Evolutionary conservation across 2,797 vertebrate species (phyloP), one percentile per base, ranked within the genome.

Genomic region (Parauchenoglanis ngamensis): DNA sequence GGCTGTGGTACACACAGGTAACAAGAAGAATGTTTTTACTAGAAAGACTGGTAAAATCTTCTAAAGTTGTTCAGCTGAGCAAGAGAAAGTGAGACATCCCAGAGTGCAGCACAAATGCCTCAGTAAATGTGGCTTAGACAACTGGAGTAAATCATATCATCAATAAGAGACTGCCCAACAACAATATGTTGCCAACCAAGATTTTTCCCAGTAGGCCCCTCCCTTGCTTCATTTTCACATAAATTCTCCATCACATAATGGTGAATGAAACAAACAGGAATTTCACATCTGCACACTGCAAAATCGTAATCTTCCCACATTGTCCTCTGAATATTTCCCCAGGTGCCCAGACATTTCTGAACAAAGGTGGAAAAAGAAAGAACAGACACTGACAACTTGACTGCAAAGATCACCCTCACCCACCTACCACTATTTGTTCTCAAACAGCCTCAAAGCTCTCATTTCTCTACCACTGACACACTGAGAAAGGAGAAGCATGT

Each of bases 181-280:
- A 83, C 86, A 79, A 83, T 77, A 87, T 35, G 31, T 87, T 80
- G 85, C 35, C 52, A 54, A 73, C 46, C 77, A 90, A 80, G 59
- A 80, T 57, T 63, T 49, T 68, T 79, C 73, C 83, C 28, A 83
- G 23, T 25, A 85, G 61, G 49, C 63, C 46, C 31, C 76, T 7
- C 57, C 84, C 75, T 76, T 67, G 49, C 78, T 88, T 85, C 81
- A 77, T 77, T 77, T 89, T 56, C 46, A 87, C 73, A 79, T 23
- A 85, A 88, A 52, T 35, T 83, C 49, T 68, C 31, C 77, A 83
- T 44, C 61, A 68, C 83, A 57, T 87, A 63, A 57, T 78, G 23
- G 54, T 78, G 44, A 88, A 73, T 12, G 54, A 90, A 56, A 86
- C 90, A 85, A 89, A 89, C 72, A 59, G 72, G 56, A 78, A 84